phyloP scores from a whole-genome alignment of 2,113 vertebrate genomes.

The Coryphaenoides rupestris region DNA sequence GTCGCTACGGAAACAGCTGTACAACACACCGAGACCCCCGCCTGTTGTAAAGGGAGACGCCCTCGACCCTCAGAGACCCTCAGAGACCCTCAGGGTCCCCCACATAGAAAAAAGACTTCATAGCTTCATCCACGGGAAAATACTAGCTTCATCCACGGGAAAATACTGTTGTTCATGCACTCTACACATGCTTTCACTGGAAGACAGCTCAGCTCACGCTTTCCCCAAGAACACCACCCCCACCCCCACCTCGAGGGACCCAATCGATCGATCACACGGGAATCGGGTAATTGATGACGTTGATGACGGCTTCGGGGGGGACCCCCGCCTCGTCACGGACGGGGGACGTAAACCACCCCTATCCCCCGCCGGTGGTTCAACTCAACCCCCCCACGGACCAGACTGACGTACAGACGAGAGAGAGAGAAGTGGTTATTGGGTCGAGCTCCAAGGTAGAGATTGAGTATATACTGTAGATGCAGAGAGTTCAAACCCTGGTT shows the following conservation, averaged over 20 bases:
- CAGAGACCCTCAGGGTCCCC: too few relatives aligned
- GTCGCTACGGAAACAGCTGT: slow-evolving; percentile 46
- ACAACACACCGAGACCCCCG: slow-evolving; percentile 50
- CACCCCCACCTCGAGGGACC: too few relatives aligned
- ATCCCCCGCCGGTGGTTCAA: neutral
- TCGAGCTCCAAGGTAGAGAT: too few relatives aligned
- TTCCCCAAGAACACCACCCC: slow-evolving; percentile 22
- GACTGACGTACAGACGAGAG: too few relatives aligned
- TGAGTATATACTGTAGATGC: too few relatives aligned
- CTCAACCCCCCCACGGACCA: too few relatives aligned
- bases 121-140: too few relatives aligned
- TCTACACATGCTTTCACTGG: slow-evolving; percentile 60
- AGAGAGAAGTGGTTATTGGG: too few relatives aligned
- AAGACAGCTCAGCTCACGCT: slow-evolving; percentile 55
- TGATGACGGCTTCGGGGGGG: slow-evolving; percentile 1
- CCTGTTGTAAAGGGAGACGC: slow-evolving; percentile 8
- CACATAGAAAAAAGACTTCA: slow-evolving; percentile 28
- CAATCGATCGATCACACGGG: neutral
- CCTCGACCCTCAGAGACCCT: too few relatives aligned
- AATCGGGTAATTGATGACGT: neutral
- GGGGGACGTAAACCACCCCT: slow-evolving; percentile 35
- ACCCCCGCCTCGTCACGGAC: neutral
- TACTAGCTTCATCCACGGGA: slow-evolving; percentile 53
- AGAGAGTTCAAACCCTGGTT: too few relatives aligned
- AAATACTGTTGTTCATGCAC: slow-evolving; percentile 65